A percentile compares a stretch with the other conserved stretches of the same genome.
Evolutionary conservation across 2,888 invertebrate species (phyloP).

Genomic region (Melanchra persicariae): DNA sequence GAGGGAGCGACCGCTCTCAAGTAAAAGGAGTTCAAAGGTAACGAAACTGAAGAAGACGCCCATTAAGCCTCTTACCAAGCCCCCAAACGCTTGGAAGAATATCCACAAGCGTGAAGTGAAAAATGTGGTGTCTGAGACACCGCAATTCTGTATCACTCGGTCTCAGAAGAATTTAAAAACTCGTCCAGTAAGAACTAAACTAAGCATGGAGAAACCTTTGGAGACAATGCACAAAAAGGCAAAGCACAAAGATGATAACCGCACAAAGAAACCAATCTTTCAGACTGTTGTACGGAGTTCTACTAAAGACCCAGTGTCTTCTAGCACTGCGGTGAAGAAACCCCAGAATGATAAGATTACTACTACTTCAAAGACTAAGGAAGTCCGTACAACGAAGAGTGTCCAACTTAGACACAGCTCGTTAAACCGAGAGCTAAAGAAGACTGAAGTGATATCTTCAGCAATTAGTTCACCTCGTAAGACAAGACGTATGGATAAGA

Average conservation of each 20-base stretch:
- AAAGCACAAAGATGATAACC: conserved; percentile 79
- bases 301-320: conserved; percentile 81
- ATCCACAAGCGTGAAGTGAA: conserved; percentile 80
- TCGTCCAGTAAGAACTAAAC: conserved; percentile 81
- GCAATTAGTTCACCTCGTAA: conserved; percentile 87
- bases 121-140: conserved; percentile 80
- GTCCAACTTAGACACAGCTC: conserved; percentile 86
- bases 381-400: conserved; percentile 81
- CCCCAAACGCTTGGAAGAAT: conserved; percentile 83
- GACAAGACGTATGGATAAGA: conserved; percentile 86
- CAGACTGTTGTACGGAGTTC: conserved; percentile 86
- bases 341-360: conserved; percentile 81
- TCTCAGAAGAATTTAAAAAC: conserved; percentile 84
- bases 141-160: conserved; percentile 80
- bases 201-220: conserved; percentile 85
- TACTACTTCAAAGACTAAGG: conserved; percentile 80
- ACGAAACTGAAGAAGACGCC: conserved; percentile 79
- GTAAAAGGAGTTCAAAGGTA: conserved; percentile 78
- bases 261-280: conserved; percentile 85
- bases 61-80: conserved; percentile 73
- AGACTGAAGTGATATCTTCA: conserved; percentile 81
- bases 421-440: conserved; percentile 82
- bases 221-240: conserved; percentile 77
- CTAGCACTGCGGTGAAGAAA: conserved; percentile 77
- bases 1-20: conserved; percentile 90